Conservation (phyloP, 2,113 vertebrate species). For the Oophaga pumilio region DNA sequence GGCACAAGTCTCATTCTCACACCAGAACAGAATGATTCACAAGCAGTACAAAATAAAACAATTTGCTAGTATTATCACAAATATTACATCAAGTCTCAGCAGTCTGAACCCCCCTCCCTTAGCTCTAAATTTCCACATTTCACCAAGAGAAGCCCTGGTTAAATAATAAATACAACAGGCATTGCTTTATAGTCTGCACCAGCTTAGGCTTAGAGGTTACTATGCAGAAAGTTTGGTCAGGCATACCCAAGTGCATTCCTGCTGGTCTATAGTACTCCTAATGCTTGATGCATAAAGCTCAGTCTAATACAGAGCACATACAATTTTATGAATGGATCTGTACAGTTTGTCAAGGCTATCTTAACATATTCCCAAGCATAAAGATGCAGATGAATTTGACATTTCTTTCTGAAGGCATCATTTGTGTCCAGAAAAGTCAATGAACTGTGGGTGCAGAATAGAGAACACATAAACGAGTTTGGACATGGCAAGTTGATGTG, state of each 20-base stretch:
- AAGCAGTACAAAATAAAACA: constrained; percentile 68
- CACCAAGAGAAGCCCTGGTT: background rate
- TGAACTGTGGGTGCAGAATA: background rate
- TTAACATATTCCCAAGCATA: background rate
- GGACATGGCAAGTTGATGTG: background rate
- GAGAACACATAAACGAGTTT: background rate
- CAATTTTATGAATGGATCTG: background rate
- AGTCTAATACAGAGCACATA: background rate
- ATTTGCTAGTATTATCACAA: constrained; percentile 59
- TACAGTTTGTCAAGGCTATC: background rate
- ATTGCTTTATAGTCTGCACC: background rate
- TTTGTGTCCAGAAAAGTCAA: background rate
- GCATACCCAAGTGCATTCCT: background rate
- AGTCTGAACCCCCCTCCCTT: constrained; percentile 41
- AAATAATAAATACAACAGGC: background rate
- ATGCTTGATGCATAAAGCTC: background rate
- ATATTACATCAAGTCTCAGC: constrained; percentile 54
- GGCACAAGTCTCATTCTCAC: constrained; percentile 67
- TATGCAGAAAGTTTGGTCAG: background rate
- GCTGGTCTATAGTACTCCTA: background rate
- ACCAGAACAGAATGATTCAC: constrained; percentile 70
- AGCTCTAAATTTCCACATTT: background rate
- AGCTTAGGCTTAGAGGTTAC: constrained; percentile 25
- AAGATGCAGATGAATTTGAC: constrained; percentile 2
- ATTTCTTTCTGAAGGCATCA: background rate